A percentile compares a stretch with the other conserved stretches of the same genome.
phyloP scores from a whole-genome alignment of 2,113 vertebrate genomes.

The Empidonax traillii region DNA sequence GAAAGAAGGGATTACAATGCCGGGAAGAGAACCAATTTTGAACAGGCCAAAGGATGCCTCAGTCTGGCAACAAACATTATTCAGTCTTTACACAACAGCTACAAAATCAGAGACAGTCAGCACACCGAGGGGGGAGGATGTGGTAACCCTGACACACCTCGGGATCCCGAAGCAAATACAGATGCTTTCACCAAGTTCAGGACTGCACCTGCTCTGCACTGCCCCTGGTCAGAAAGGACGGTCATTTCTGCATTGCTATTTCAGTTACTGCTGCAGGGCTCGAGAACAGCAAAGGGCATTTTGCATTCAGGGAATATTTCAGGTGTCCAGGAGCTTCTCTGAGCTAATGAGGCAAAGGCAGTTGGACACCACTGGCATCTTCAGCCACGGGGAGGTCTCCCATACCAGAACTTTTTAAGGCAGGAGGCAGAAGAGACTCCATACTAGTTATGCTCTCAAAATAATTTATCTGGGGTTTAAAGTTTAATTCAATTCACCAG shows the following conservation, averaged over 20 bases:
- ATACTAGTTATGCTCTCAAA: not conserved
- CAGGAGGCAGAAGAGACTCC: not conserved
- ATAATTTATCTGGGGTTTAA: not conserved
- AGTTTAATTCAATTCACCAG: not conserved
- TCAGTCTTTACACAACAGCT: not conserved
- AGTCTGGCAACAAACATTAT: not conserved
- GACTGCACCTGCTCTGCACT: not conserved
- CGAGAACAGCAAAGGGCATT: not conserved
- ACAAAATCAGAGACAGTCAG: not conserved
- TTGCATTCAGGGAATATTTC: accelerated
- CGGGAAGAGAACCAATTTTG: not conserved
- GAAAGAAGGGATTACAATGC: not conserved
- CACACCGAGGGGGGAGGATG: not conserved
- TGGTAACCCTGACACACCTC: not conserved
- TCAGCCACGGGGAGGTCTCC: not conserved
- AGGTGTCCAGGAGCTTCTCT: not conserved
- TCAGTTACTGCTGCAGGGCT: not conserved
- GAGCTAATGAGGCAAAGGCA: not conserved
- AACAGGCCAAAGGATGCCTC: not conserved
- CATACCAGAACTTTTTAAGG: not conserved
- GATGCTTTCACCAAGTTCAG: not conserved
- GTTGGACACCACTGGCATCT: not conserved
- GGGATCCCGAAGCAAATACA: not conserved
- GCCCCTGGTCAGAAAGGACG: not conserved
- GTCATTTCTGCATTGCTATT: not conserved